Evolutionary conservation across 2,888 invertebrate species (phyloP), one percentile per base, ranked within the genome.

Genomic region (Atrina japonica): DNA sequence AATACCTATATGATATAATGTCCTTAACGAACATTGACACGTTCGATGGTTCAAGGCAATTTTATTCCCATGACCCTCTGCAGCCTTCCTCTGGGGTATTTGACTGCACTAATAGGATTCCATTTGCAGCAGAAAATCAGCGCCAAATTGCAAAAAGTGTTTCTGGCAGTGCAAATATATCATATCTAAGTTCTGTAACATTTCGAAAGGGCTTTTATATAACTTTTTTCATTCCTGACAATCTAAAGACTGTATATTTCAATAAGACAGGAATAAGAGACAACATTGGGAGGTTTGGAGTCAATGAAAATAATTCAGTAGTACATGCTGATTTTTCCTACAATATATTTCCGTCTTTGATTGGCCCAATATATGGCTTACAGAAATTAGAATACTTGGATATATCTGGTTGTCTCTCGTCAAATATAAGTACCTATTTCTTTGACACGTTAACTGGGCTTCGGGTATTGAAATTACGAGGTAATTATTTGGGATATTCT

Each of bases 221-320:
- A n/a, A 60, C 21, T 29, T 53, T 59, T 58, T 21, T 23, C 16
- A 35, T 58, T n/a, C 67, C 67, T 11, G 41, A 29, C 6, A 69
- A 61, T 16, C 40, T 69, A 6, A 49, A 35, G 25, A 58, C 56
- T 11, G 1, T 69, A 6, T 35, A 35, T 29, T 64, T 49, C 35
- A 35, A 55, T 14, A 25, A 56, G 47, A 49, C 58, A 9, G 40
- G 63, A 16, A 41, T 69, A 16, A 7, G 25, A 40, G 63, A 50
- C 27, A 45, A 55, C 18, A 50, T 69, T 40, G 21, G 27, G 18
- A 40, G 56, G 7, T n/a, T 69, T 6, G 30, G 18, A 23, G 1
- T 69, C 14, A 14, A 50, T 18, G 40, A 16, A 0, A 41, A 47
- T n/a, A 69, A 64, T 41, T 7, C 14, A 16, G 18, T 61, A 29